These are phyloP conservation scores for Sinotaia quadrata DNA, from an alignment of 2,888 invertebrate genomes.

Conservation along the genomic window DNA sequence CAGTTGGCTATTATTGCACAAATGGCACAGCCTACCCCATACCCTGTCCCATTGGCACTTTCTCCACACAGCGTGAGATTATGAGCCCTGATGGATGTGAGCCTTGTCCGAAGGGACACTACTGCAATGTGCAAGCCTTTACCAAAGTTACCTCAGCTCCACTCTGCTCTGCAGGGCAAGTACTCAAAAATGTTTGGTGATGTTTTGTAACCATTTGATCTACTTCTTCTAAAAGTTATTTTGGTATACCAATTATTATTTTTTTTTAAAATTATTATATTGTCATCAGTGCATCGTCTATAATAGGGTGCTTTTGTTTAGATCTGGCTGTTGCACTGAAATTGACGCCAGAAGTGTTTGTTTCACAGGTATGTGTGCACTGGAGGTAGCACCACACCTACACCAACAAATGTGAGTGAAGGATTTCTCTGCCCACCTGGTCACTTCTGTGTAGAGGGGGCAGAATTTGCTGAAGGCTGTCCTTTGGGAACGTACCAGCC, in stretches of 20 bases:
- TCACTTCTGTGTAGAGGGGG: slow-evolving; percentile 63
- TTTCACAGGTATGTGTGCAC: slow-evolving; percentile 63
- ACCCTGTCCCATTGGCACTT: slow-evolving; percentile 68
- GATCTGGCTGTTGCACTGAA: no score
- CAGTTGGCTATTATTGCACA: slow-evolving; percentile 67
- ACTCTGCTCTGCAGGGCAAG: slow-evolving; percentile 51
- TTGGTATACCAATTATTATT: no score
- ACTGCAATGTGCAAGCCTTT: slow-evolving; percentile 67
- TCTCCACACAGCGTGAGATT: slow-evolving; percentile 58
- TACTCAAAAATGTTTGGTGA: background rate
- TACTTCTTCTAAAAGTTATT: no score
- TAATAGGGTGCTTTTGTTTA: no score
- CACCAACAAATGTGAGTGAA: slow-evolving; percentile 53
- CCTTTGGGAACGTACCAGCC: slow-evolving; percentile 66
- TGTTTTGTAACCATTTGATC: no score
- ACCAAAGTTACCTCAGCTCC: slow-evolving; percentile 55
- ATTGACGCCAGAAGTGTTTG: no score
- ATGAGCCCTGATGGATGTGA: slow-evolving; percentile 57
- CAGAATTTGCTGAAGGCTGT: slow-evolving; percentile 61
- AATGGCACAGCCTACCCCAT: slow-evolving; percentile 62
- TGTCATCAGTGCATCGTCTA: no score
- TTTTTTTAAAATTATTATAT: no score
- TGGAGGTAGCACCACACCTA: slow-evolving; percentile 62
- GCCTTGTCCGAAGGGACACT: slow-evolving; percentile 64
- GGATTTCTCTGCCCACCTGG: slow-evolving; percentile 68